Evolutionary conservation across 1,140 invertebrate species (phyloP).

Genomic region (Drosophila novamexicana): DNA sequence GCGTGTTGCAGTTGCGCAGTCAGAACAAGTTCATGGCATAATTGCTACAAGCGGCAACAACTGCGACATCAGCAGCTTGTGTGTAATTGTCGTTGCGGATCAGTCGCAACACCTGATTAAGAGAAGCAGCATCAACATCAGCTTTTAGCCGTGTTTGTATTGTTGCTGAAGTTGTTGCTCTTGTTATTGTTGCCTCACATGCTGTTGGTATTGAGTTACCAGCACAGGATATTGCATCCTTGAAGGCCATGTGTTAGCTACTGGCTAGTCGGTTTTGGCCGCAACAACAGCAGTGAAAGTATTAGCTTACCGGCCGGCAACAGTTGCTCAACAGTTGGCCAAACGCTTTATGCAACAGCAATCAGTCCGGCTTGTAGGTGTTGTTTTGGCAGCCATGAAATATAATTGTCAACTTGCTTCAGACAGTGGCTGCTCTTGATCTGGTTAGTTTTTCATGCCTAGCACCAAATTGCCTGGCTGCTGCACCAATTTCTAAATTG

Average conservation of each 20-base stretch:
- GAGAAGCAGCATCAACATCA: slow-evolving; percentile 55
- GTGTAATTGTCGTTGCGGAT: slow-evolving; percentile 80
- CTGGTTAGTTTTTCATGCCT: slow-evolving; percentile 3
- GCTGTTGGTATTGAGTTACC: slow-evolving; percentile 66
- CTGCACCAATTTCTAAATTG: slow-evolving; percentile 57
- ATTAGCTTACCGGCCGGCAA: slow-evolving; percentile 59
- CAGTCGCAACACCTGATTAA: slow-evolving; percentile 82
- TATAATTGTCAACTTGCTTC: slow-evolving; percentile 36
- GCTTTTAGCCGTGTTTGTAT: slow-evolving; percentile 21
- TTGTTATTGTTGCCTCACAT: slow-evolving; percentile 53
- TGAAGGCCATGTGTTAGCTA: slow-evolving; percentile 57
- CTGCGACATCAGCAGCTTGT: slow-evolving; percentile 46
- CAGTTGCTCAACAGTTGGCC: slow-evolving; percentile 39
- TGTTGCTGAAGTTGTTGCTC: slow-evolving; percentile 13
- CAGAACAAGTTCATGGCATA: slow-evolving; percentile 79
- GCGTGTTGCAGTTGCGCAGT: slow-evolving; percentile 53
- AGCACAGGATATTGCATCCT: slow-evolving; percentile 52
- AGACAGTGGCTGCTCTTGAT: slow-evolving; percentile 25
- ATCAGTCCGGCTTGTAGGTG: slow-evolving; percentile 45
- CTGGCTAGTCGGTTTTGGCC: slow-evolving; percentile 13
- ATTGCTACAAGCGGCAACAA: slow-evolving; percentile 66
- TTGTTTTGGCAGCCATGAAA: slow-evolving; percentile 32
- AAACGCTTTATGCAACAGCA: slow-evolving; percentile 34
- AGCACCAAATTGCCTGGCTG: slow-evolving; percentile 30
- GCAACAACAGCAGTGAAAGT: slow-evolving; percentile 64